Conservation (phyloP, 2,888 invertebrate genomes). For the Iphiclides podalirius region DNA sequence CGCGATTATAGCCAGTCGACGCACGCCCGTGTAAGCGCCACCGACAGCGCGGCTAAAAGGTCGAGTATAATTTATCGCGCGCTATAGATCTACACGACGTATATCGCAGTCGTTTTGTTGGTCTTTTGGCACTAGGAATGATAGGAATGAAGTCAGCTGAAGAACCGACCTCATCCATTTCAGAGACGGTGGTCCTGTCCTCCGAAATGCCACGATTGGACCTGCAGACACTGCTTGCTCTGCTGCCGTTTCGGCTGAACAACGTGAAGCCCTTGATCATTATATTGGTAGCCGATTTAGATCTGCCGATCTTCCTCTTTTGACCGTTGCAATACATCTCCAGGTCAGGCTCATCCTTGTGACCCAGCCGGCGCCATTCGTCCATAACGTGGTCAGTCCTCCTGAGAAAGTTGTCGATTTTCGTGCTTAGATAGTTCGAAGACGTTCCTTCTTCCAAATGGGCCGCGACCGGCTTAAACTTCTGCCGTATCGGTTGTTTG, state of each 20-base stretch:
- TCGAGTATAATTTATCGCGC: slow-evolving; percentile 53
- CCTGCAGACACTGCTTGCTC: slow-evolving; percentile 77
- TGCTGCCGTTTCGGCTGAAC: slow-evolving; percentile 76
- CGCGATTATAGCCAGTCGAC: slow-evolving; percentile 43
- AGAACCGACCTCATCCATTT: slow-evolving; percentile 81
- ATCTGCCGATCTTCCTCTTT: slow-evolving; percentile 77
- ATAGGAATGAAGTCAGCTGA: slow-evolving; percentile 23
- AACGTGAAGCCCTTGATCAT: slow-evolving; percentile 90
- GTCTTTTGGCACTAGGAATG: not conserved
- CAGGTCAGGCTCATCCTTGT: slow-evolving; percentile 74
- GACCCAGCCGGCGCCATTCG: slow-evolving; percentile 88
- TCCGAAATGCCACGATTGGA: slow-evolving; percentile 80
- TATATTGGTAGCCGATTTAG: slow-evolving; percentile 89
- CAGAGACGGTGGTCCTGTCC: slow-evolving; percentile 83
- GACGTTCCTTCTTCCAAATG: slow-evolving; percentile 88
- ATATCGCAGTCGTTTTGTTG: too few relatives aligned
- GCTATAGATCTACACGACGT: slow-evolving; percentile 23
- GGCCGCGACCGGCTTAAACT: slow-evolving; percentile 86
- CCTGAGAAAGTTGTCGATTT: slow-evolving; percentile 89
- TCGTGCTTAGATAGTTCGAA: slow-evolving; percentile 86
- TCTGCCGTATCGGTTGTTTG: slow-evolving; percentile 84
- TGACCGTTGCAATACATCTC: slow-evolving; percentile 53
- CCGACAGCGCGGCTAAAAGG: slow-evolving; percentile 41
- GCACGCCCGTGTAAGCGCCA: slow-evolving; percentile 43
- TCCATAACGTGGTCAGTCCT: slow-evolving; percentile 94